A percentile compares a stretch with the other conserved stretches of the same genome.
These are phyloP conservation scores for Eristalis pertinax DNA, from an alignment of 2,888 invertebrate species.

Conservation along the genomic window DNA sequence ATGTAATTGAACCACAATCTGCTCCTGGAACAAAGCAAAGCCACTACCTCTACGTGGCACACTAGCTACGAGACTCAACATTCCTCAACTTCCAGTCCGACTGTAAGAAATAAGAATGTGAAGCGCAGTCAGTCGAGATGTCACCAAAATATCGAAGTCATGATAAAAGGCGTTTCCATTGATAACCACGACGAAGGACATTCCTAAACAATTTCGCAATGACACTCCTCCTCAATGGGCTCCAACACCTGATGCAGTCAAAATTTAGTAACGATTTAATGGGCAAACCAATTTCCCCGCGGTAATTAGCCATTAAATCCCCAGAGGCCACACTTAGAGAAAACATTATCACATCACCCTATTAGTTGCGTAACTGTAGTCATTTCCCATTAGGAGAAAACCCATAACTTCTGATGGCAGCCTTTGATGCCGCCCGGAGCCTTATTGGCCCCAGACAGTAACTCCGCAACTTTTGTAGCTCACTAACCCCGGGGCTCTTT, in stretches of 20 bases:
- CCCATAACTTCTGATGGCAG: slow-evolving; percentile 2
- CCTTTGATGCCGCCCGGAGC: slow-evolving; percentile 38
- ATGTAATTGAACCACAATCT: no score
- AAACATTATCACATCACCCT: neutral
- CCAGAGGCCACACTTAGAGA: neutral
- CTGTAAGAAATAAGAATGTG: no score
- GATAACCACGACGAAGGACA: neutral
- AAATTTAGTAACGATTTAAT: neutral
- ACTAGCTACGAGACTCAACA: no score
- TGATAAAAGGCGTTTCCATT: neutral
- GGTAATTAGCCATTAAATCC: neutral
- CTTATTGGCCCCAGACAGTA: slow-evolving; percentile 36
- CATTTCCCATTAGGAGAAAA: slow-evolving; percentile 25
- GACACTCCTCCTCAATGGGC: neutral
- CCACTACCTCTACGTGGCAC: no score
- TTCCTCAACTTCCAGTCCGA: no score
- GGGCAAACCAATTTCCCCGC: neutral
- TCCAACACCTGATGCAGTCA: neutral
- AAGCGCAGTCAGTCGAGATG: no score
- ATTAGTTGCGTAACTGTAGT: slow-evolving; percentile 7
- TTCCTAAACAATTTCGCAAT: neutral
- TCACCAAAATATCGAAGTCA: no score
- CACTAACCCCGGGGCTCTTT: slow-evolving; percentile 32
- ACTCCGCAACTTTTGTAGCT: slow-evolving; percentile 14
- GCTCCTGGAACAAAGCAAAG: no score